Base-by-base conservation (phyloP, 1,140 invertebrate species). In the Drosophila nigromelanica region DNA sequence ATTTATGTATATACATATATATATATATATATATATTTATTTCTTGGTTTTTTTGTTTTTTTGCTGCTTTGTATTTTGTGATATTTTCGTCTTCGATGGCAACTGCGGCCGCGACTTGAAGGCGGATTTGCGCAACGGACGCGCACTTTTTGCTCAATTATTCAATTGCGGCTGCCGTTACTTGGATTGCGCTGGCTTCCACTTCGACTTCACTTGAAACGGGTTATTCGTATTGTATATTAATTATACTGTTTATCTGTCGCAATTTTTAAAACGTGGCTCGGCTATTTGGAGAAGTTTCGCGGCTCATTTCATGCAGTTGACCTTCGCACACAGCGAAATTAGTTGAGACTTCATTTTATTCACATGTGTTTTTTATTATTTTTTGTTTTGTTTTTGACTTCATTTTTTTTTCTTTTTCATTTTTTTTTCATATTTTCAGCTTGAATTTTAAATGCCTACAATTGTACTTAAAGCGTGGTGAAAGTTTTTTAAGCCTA, bases 221-320 rank as follows among this genome's bases (percentile, higher is more conserved):
- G 81, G 81, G 81, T 85, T 85, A 73, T 62, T 80, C 58, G 81
- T 37, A 64, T 78, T 78, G 81, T 74, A 85, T 71, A 81, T 78
- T 81, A 81, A 87, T 85, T 86, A 72, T 78, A 60, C 74, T 69
- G 67, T 68, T 85, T 86, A 85, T 86, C 78, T 86, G 81, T 71
- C 82, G 59, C 54, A 68, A 73, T 85, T 83, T 80, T 73, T 18
- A 2, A 85, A 85, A 85, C 63, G 62, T 64, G 51, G 59, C 35
- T 37, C 12, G 18, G 43, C 43, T 45, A 54, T 66, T 62, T 61
- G 66, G 72, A 79, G 80, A 83, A 79, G 80, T 82, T 82, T 83
- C 50, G 71, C 66, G 66, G 48, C 45, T 69, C 47, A 77, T 60
- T 73, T 54, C 74, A 62, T 70, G 58, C 67, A 66, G 66, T 77